These are phyloP conservation scores for Pollenia amentaria DNA, from an alignment of 2,888 invertebrate species.

Conservation along the genomic window DNA sequence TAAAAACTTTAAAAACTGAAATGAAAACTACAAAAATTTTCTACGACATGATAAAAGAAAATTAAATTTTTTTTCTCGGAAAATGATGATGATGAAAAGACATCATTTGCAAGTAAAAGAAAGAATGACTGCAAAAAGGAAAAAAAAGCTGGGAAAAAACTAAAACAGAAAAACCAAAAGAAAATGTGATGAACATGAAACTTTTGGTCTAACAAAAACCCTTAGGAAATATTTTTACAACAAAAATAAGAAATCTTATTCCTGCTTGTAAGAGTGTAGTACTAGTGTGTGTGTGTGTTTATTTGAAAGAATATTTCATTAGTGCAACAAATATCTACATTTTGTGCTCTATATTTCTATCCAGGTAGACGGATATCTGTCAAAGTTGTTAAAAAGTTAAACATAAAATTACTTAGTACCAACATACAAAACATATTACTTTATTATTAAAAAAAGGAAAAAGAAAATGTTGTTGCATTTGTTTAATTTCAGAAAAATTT, in stretches of 20 bases:
- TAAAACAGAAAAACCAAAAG: conserved; percentile 53
- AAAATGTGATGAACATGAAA: conserved; percentile 61
- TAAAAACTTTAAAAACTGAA: conserved; percentile 14
- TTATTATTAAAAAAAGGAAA: neutral
- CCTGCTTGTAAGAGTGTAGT: neutral
- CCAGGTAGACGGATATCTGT: neutral
- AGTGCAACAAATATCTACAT: conserved; percentile 2
- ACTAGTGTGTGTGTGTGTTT: neutral
- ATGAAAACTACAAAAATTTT: conserved; percentile 43
- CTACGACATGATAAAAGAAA: conserved; percentile 27
- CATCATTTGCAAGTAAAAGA: conserved; percentile 64
- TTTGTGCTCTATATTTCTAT: neutral
- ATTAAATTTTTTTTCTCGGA: conserved; percentile 3
- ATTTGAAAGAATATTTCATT: conserved; percentile 35
- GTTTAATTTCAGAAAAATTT: neutral
- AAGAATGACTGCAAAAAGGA: conserved; percentile 6
- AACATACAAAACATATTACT: conserved; percentile 1
- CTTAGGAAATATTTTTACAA: conserved; percentile 59
- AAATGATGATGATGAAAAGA: conserved; percentile 70
- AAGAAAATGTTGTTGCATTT: conserved; percentile 8
- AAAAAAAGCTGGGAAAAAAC: conserved; percentile 28
- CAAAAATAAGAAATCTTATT: conserved; percentile 21
- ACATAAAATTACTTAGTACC: neutral
- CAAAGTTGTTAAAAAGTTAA: conserved; percentile 16
- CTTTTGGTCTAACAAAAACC: conserved; percentile 67